Evolutionary conservation across 2,113 vertebrate species (phyloP).

Genomic region (Nycticebus coucang): DNA sequence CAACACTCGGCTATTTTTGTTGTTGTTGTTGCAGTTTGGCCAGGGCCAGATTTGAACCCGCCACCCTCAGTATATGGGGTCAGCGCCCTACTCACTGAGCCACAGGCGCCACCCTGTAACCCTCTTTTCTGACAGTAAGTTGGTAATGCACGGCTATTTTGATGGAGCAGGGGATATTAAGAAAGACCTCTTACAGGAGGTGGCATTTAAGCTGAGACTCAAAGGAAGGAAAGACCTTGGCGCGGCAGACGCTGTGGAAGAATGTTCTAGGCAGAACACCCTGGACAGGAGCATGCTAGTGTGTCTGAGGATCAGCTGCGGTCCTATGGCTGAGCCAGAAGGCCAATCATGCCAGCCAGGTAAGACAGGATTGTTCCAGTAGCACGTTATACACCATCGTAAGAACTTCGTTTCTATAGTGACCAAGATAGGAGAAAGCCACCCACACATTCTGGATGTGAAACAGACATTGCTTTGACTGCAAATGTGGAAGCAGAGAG

Average conservation of each 20-base stretch:
- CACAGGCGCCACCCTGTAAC: no score
- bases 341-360: not conserved
- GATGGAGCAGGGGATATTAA: not conserved
- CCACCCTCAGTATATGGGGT: no score
- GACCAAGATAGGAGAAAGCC: not conserved
- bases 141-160: not conserved
- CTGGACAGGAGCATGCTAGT: not conserved
- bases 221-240: not conserved
- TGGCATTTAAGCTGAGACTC: not conserved
- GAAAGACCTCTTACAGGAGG: not conserved
- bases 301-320: not conserved
- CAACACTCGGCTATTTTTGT: no score
- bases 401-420: not conserved
- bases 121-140: not conserved
- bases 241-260: not conserved
- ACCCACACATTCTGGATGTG: not conserved
- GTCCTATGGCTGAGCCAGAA: not conserved
- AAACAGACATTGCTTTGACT: not conserved
- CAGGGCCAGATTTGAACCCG: no score
- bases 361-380: not conserved
- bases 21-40: no score
- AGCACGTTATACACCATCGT: not conserved
- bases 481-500: not conserved
- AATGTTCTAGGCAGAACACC: not conserved
- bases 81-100: no score